Evolutionary conservation across 2,113 vertebrate genomes (phyloP).

Genomic region (Gallinago jamesoni): DNA sequence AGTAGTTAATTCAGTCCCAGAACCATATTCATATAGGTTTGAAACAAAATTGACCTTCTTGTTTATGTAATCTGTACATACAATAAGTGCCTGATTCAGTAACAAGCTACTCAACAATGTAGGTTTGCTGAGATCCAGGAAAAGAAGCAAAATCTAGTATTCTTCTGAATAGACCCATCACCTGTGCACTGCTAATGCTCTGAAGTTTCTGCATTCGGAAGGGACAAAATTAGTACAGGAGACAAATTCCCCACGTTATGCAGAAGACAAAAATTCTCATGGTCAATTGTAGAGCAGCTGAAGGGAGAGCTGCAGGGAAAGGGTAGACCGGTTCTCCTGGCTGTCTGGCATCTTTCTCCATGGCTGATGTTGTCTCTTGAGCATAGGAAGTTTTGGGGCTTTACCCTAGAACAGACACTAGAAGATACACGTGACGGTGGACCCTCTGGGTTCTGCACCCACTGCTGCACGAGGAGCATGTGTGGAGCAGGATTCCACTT

Average conservation of each 20-base stretch:
- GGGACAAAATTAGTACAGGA: background rate
- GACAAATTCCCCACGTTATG: background rate
- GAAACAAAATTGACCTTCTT: slow-evolving; percentile 69
- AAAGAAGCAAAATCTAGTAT: background rate
- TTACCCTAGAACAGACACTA: background rate
- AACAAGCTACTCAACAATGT: slow-evolving; percentile 35
- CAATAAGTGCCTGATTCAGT: slow-evolving; percentile 59
- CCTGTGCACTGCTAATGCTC: slow-evolving; percentile 1
- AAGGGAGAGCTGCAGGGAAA: background rate
- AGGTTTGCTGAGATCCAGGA: background rate
- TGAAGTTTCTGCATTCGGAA: background rate
- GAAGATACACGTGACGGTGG: background rate
- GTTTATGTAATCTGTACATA: slow-evolving; percentile 58
- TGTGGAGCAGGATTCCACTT: background rate
- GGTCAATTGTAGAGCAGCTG: background rate
- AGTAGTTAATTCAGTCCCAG: slow-evolving; percentile 43
- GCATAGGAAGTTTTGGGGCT: background rate
- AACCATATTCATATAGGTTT: slow-evolving; percentile 48
- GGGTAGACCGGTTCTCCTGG: fast-evolving
- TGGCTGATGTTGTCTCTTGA: background rate
- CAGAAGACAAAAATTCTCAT: background rate
- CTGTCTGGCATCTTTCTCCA: background rate
- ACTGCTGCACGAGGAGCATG: background rate
- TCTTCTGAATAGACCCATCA: slow-evolving; percentile 27
- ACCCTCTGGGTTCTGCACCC: background rate